Base-by-base conservation (phyloP, 2,888 invertebrate genomes). In the Tanytarsus gracilentus region DNA sequence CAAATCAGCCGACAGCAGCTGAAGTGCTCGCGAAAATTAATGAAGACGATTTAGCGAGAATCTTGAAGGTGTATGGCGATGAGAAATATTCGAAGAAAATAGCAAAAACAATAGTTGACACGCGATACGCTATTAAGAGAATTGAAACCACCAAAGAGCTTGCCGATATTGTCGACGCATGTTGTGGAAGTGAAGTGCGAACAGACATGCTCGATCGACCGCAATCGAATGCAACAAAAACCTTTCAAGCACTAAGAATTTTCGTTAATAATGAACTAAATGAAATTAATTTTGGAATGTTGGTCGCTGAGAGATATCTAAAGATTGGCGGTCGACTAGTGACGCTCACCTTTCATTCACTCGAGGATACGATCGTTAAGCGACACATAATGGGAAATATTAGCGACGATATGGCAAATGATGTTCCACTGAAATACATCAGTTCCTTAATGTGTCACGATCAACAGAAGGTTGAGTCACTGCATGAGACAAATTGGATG, bases 241-340 rank as follows among this genome's bases (percentile, higher is more conserved):
- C 91, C 0, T 97, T 97, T 75, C 82, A 94, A 77, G 96, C 96
- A 0, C 72, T 97, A 63, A 78, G 97, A 62, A 96, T 97, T 67
- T 95, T 97, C 73, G 90, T 97, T 0, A 97, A 97, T 70, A 90
- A 97, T 71, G 97, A 97, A 76, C 75, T 97, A 1, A 97, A 97
- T 71, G 95, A 97, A 77, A 80, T 97, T 1, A 90, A 95, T 75
- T 89, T 88, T 71, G 95, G 84, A 0, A 81, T 97, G 72, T 70
- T 88, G 23, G 67, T 93, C 60, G 87, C 93, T 0, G 81, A 84
- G 63, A 79, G 79, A 68, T 88, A 82, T 68, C 77, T 97, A 21
- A 89, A 88, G 74, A 72, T 82, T 0, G 82, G 84, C 33, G 96
- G 96, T 0, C 77, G 83, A 62, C 71, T 96, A 62, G 84, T 90